Evolutionary conservation across 2,888 invertebrate species (phyloP).

Genomic region (Steinernema carpocapsae): DNA sequence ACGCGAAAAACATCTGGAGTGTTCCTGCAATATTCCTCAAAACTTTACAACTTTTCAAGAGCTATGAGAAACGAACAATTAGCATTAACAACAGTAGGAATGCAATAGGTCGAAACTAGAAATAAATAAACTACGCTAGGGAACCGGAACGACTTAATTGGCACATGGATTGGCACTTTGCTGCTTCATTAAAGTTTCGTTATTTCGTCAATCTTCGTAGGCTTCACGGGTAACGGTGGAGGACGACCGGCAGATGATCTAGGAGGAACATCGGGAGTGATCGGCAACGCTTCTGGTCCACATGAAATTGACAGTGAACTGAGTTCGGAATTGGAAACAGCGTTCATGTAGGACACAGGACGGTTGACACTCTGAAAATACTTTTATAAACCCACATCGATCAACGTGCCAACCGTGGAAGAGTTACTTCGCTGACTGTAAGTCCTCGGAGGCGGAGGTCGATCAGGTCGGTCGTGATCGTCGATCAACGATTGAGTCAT

Average conservation of each 20-base stretch:
- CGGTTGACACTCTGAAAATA: constrained; percentile 11
- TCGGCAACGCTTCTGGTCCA: background rate
- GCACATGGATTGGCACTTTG: background rate
- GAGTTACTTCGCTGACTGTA: constrained; percentile 16
- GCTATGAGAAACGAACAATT: background rate
- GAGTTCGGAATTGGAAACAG: background rate
- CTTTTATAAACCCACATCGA: background rate
- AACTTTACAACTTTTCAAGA: background rate
- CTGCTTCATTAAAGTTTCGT: constrained; percentile 15
- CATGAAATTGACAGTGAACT: constrained; percentile 17
- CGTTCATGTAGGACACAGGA: constrained; percentile 22
- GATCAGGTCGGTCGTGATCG: constrained; percentile 18
- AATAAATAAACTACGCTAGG: background rate
- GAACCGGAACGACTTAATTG: constrained; percentile 5
- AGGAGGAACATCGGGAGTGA: constrained; percentile 11
- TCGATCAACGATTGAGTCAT: constrained; percentile 18
- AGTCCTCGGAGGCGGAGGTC: constrained; percentile 16
- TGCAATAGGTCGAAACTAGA: background rate
- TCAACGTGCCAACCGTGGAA: background rate
- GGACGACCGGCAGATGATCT: background rate
- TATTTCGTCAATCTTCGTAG: constrained; percentile 12
- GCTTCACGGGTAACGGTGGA: constrained; percentile 11
- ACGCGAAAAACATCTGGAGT: background rate
- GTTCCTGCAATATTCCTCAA: background rate
- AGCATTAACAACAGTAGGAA: background rate